phyloP scores from a whole-genome alignment of 2,888 invertebrate genomes.

The Onchidella celtica region DNA sequence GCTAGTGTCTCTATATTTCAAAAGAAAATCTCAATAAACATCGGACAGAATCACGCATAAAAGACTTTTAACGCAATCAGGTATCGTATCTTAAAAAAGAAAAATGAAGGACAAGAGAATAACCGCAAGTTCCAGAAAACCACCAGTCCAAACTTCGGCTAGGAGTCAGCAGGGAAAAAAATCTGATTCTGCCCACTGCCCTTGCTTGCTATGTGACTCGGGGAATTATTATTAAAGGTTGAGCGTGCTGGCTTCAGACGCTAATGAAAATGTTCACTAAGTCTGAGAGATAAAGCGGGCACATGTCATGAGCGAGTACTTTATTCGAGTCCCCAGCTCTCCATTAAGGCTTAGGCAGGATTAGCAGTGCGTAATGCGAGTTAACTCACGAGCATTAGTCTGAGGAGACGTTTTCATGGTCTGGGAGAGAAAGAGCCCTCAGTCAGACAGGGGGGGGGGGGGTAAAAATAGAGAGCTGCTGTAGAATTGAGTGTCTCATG shows the following conservation, averaged over 20 bases:
- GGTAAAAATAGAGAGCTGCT: neutral
- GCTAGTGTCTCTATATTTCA: too few relatives aligned
- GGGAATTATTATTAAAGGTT: slow-evolving; percentile 3
- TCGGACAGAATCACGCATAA: too few relatives aligned
- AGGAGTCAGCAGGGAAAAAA: neutral
- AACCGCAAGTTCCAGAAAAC: too few relatives aligned
- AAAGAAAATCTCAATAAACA: too few relatives aligned
- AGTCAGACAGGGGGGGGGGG: neutral
- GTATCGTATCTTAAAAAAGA: too few relatives aligned
- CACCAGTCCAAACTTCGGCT: neutral
- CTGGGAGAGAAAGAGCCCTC: neutral
- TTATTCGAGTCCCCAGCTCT: slow-evolving; percentile 12
- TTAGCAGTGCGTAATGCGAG: slow-evolving; percentile 30
- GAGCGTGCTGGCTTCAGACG: slow-evolving; percentile 9
- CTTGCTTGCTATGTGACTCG: neutral
- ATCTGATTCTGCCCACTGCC: neutral
- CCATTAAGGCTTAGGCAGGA: slow-evolving; percentile 30
- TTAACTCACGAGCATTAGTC: slow-evolving; percentile 28
- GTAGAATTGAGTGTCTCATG: neutral
- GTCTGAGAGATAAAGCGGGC: slow-evolving; percentile 38
- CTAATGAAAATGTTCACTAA: slow-evolving; percentile 42
- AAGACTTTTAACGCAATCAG: too few relatives aligned
- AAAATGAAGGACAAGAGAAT: too few relatives aligned
- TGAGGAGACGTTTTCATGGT: slow-evolving; percentile 13
- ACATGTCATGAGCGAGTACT: slow-evolving; percentile 29